Evolutionary conservation across 2,888 invertebrate species (phyloP), one percentile per base, ranked within the genome.

Genomic region (Urechis unicinctus): DNA sequence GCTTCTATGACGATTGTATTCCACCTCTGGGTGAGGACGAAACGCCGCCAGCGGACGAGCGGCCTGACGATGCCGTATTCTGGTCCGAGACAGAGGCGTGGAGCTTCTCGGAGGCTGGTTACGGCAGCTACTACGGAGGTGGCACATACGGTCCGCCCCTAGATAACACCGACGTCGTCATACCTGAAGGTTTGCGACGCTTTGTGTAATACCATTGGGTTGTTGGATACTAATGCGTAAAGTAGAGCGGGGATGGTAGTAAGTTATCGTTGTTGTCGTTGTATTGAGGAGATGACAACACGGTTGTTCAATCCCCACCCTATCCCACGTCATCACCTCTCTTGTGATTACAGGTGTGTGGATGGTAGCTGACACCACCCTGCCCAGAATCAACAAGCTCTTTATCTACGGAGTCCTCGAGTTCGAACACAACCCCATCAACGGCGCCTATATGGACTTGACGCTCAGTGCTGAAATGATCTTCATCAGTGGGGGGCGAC

Each of bases 361-460:
- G 68, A 55, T 72, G 28, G 65, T 72, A 2, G 62, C 66, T 3
- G 65, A 67, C 53, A 46, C 31, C 4, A 47, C 42, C 6, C 43
- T 55, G 3, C 55, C 58, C 1, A 13, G 17, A 1, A 26, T 62
- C 26, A 45, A 45, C 17, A 50, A 59, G 48, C 44, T 61, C 1
- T 52, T 47, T 31, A 50, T 75, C 2, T 58, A 69, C n/a, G 74
- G 75, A 3, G 62, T 62, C 0, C 55, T 75, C 22, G 74, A 71
- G 51, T 42, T 52, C 17, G 43, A 42, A 36, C 24, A 5, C 36
- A 24, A 21, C 13, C 21, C 21, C 6, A 21, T 30, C 48, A 50
- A 9, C 6, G 31, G 29, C 22, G 26, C 9, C 28, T 50, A 50
- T 21, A 29, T 50, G 36, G 17, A 45, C 36, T 28, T 55, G 30